Conservation (phyloP, 1,140 invertebrate genomes). For the Scylla paramamosain region DNA sequence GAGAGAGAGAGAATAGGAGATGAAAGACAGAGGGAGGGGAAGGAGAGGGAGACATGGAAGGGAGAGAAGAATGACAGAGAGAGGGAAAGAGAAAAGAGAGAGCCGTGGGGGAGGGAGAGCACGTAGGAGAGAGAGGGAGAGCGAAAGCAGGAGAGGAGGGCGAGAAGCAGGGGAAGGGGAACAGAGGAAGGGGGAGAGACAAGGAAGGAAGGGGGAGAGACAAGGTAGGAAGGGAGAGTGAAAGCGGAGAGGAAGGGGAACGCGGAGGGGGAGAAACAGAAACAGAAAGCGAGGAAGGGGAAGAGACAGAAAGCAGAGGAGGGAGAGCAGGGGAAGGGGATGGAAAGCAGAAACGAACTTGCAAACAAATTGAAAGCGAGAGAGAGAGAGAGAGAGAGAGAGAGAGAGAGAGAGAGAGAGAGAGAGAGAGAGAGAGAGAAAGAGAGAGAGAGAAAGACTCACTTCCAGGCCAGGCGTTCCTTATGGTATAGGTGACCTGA, state of each 20-base stretch:
- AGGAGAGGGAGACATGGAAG: not conserved
- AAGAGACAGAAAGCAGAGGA: not conserved
- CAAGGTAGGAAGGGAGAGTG: not conserved
- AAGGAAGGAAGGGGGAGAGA: not conserved
- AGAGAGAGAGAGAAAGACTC: not conserved
- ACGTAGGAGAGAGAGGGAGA: not conserved
- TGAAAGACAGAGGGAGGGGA: not conserved
- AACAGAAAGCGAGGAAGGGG: too few relatives aligned
- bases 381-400: conserved; percentile 3
- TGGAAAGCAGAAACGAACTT: conserved; percentile 13
- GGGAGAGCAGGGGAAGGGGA: not conserved
- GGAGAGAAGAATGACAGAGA: not conserved
- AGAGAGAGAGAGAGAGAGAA: conserved; percentile 12
- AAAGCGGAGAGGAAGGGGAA: not conserved
- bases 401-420: conserved; percentile 20
- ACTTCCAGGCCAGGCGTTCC: not conserved
- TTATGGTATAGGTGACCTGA: not conserved
- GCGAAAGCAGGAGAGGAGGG: not conserved
- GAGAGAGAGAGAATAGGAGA: conserved; percentile 7
- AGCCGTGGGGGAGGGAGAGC: not conserved
- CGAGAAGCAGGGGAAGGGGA: not conserved
- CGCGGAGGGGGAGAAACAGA: not conserved
- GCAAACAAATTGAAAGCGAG: conserved; percentile 6
- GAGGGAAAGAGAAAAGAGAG: conserved; percentile 19
- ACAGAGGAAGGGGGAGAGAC: not conserved